These are phyloP conservation scores for Arenaria interpres DNA, from an alignment of 2,113 vertebrate genomes.

Conservation along the genomic window DNA sequence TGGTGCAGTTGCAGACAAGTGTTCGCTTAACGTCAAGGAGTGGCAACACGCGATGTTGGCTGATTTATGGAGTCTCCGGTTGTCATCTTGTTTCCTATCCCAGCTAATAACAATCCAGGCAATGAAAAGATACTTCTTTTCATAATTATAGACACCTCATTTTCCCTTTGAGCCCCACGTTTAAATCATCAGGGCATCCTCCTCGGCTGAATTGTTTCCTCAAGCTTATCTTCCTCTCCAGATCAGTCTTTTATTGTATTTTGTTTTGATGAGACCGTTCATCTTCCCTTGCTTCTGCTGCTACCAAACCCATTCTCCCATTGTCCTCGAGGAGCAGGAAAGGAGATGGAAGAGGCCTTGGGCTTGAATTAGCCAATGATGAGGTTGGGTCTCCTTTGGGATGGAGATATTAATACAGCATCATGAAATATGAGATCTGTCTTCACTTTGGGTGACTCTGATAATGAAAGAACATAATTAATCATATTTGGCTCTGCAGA, in stretches of 20 bases:
- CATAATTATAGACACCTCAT: not conserved
- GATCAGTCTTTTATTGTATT: constrained; percentile 18
- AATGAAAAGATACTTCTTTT: not conserved
- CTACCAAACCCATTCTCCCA: not conserved
- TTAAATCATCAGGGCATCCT: not conserved
- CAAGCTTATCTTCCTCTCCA: not conserved
- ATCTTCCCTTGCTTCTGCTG: not conserved
- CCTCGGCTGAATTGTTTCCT: constrained; percentile 30
- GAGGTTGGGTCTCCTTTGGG: constrained; percentile 42
- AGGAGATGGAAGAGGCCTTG: constrained; percentile 38
- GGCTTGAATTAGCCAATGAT: constrained; percentile 52
- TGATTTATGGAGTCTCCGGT: not conserved
- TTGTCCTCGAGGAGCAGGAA: not conserved
- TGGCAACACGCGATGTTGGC: accelerated
- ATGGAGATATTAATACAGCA: constrained; percentile 63
- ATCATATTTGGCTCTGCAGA: constrained; percentile 57
- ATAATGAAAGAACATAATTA: constrained; percentile 65
- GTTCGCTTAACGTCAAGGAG: not conserved
- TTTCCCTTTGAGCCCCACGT: not conserved
- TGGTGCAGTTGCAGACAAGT: not conserved
- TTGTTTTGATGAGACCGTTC: not conserved
- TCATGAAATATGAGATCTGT: constrained; percentile 60
- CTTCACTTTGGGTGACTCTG: constrained; percentile 44
- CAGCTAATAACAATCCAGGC: not conserved
- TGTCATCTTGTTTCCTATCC: not conserved